Conservation (phyloP, 2,888 invertebrate species). For the Cephalotes varians region DNA sequence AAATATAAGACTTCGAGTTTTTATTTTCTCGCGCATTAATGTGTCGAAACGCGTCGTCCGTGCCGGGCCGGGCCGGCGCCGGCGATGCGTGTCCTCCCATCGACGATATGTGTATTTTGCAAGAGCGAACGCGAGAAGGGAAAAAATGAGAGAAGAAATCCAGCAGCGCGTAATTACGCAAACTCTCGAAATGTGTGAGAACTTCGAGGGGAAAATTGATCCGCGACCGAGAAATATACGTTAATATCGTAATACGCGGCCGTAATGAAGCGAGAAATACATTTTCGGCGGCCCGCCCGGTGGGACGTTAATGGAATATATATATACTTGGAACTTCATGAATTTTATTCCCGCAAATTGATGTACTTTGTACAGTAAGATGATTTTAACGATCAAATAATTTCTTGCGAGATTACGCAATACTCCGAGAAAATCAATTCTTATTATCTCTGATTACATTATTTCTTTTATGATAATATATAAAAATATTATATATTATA, state of each 20-base stretch:
- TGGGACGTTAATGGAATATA: constrained; percentile 49
- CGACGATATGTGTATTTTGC: constrained; percentile 21
- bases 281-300: constrained; percentile 52
- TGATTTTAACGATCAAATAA: constrained; percentile 41
- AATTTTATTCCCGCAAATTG: constrained; percentile 60
- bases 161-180: constrained; percentile 30
- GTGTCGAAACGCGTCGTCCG: constrained; percentile 12
- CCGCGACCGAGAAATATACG: constrained; percentile 35
- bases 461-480: not conserved
- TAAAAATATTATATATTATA: not conserved
- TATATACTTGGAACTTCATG: constrained; percentile 37
- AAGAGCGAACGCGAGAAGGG: not conserved
- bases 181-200: constrained; percentile 36
- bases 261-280: constrained; percentile 55
- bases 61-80: not conserved
- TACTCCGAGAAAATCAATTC: constrained; percentile 37
- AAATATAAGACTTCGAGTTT: constrained; percentile 52
- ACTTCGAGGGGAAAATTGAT: constrained; percentile 39
- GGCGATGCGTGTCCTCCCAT: not conserved
- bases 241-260: constrained; percentile 48
- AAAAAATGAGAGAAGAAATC: constrained; percentile 10
- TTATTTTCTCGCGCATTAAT: constrained; percentile 11
- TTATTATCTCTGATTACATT: not conserved
- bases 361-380: constrained; percentile 34
- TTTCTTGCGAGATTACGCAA: constrained; percentile 10